Evolutionary conservation across 2,113 vertebrate species (phyloP), one percentile per base, ranked within the genome.

Genomic region (Sceloporus tristichus): DNA sequence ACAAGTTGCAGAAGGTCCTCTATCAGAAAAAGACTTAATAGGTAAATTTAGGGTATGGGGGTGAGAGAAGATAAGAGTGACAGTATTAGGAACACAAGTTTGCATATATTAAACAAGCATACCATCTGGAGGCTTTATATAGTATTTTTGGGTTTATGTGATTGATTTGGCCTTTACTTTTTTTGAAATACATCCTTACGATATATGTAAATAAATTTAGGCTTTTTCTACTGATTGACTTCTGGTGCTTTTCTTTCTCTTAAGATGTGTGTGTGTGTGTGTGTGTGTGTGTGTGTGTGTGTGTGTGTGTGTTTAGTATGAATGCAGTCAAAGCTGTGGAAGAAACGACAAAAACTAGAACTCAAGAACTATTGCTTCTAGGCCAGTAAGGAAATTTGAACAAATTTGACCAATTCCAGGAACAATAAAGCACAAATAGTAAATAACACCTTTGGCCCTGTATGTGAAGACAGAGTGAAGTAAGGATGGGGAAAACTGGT

Each of bases 191-290:
- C 71, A 79, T 87, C 78, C 71, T 87, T 71, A 34, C 78, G 91
- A 94, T 89, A 91, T 90, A 95, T 91, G 81, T 85, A 89, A 93
- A 90, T 95, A 93, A 86, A 89, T 89, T 85, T 14, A 87, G 91
- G 91, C 91, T 94, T 90, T 92, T 93, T 90, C 87, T 93, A 91
- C 91, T 93, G 85, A 88, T 56, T 93, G 94, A 93, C 93, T 93
- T 91, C 89, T 85, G 87, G 91, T 86, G 92, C 93, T 93, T 92
- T 90, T 68, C 73, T 77, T 75, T 82, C 21, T 68, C 66, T 68
- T 27, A 23, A 70, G 66, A 25, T 8, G 5, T 71, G 3, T 29
- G 23, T 70, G 9, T 70, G 25, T 70, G 9, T 70, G 25, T 68
- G 7, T 68, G 23, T 68, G 7, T 68, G 25, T 70, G 9, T 70